Conservation (phyloP, 1,140 invertebrate species). For the Medauroidea extradentata region DNA sequence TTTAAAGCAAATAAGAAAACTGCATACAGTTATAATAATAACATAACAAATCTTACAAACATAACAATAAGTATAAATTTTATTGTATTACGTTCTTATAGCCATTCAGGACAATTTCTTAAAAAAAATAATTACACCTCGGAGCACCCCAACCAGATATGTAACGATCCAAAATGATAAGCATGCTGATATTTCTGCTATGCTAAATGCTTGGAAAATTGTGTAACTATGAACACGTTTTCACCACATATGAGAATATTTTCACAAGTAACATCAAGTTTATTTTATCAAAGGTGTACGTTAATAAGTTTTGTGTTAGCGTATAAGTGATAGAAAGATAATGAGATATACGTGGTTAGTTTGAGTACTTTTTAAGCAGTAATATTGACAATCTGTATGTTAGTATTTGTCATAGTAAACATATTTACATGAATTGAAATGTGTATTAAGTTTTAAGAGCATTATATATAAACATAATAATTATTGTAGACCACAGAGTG, state of each 20-base stretch:
- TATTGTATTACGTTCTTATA: background rate
- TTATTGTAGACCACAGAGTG: too few species aligned
- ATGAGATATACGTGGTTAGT: too few species aligned
- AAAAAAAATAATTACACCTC: constrained; percentile 1
- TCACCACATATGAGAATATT: background rate
- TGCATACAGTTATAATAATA: too few species aligned
- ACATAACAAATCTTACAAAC: too few species aligned
- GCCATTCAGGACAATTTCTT: background rate
- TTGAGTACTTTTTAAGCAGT: too few species aligned
- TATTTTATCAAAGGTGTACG: background rate
- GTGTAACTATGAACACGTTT: background rate
- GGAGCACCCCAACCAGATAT: constrained; percentile 15
- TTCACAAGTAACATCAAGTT: background rate
- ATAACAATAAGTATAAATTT: too few species aligned
- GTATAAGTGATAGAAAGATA: background rate
- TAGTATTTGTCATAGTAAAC: too few species aligned
- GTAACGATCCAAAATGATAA: constrained; percentile 10
- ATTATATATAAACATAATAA: too few species aligned
- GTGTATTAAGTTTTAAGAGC: too few species aligned
- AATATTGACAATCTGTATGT: too few species aligned
- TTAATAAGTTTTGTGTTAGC: background rate
- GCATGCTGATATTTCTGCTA: constrained; percentile 13
- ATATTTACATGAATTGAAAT: too few species aligned
- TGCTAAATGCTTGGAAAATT: background rate
- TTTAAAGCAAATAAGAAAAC: too few species aligned